These are phyloP conservation scores for Thymelicus lineola DNA, from an alignment of 2,888 invertebrate genomes.

Conservation along the genomic window DNA sequence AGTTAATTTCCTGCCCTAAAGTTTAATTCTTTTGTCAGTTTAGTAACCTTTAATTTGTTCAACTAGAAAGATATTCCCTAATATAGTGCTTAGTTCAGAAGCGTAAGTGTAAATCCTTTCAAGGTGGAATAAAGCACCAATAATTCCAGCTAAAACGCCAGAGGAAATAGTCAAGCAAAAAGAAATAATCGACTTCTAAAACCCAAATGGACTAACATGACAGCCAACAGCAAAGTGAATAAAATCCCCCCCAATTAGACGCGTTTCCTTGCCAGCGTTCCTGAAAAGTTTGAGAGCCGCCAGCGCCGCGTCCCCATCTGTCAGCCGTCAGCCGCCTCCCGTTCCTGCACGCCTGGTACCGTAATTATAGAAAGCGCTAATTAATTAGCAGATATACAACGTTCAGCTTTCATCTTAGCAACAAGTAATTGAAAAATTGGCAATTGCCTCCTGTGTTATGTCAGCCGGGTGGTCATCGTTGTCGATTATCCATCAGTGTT, in stretches of 20 bases:
- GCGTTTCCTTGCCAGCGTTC: constrained; percentile 62
- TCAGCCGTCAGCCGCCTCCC: constrained; percentile 72
- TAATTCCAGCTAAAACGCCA: background rate
- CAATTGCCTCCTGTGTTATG: constrained; percentile 44
- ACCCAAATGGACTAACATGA: constrained; percentile 17
- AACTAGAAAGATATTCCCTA: too few species aligned
- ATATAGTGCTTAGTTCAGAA: too few species aligned
- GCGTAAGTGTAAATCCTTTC: too few species aligned
- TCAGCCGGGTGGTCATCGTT: constrained; percentile 25
- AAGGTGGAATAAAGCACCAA: background rate
- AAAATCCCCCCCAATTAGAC: constrained; percentile 76
- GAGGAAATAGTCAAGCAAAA: background rate
- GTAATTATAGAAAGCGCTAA: constrained; percentile 75
- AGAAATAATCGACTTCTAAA: constrained; percentile 6
- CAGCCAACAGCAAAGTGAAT: constrained; percentile 49
- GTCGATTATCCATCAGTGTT: constrained; percentile 26
- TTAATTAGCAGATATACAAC: constrained; percentile 63
- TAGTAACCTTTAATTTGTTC: too few species aligned
- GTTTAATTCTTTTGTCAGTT: too few species aligned
- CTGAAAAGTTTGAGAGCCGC: constrained; percentile 66
- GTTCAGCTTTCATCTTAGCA: constrained; percentile 49
- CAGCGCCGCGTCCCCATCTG: constrained; percentile 78
- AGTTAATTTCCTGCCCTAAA: too few species aligned
- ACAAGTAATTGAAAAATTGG: constrained; percentile 51
- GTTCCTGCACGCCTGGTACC: constrained; percentile 56